Evolutionary conservation across 2,888 invertebrate species (phyloP), one percentile per base, ranked within the genome.

Genomic region (Acrobasis suavella): DNA sequence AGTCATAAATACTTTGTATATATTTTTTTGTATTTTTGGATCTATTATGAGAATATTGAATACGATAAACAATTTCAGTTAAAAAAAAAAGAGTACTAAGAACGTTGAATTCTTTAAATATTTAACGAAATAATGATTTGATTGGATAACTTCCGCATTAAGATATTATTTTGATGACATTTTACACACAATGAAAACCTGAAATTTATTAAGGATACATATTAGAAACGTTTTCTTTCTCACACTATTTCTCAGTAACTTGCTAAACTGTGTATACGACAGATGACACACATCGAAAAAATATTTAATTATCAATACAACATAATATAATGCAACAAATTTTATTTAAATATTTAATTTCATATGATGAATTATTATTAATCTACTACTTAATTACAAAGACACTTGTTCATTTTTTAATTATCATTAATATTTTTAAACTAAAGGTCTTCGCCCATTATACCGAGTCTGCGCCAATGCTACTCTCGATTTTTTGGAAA

Each of bases 1-100:
- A 90, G 89, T 89, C 89, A 89, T 90, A 87, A 87, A 89, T 82
- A 78, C 78, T 90, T 90, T 90, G 86, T 91, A 84, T 84, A 86
- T 86, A 87, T 80, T 75, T 83, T 83, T 83, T 85, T 84, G 80
- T 84, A 83, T 85, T 86, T 85, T 86, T 84, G 80, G 82, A 75
- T 83, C 82, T 82, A 81, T 81, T 80, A 78, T 49, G 37, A 37
- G 32, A 62, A 22, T 62, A 55, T 82, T 81, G 72, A 78, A 69
- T 76, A 84, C 81, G 81, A 80, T 81, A 76, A 80, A 81, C 73
- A 78, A 80, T 82, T 87, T 82, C 81, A 82, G 82, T 85, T 85
- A 73, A 77, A 76, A 71, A 77, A 78, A 76, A 77, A n/a, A n/a
- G n/a, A 74, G 64, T 72, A 66, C 76, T 74, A 73, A 74, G 77